phyloP scores from a whole-genome alignment of 2,797 vertebrate species.

The Graptemys geographica region DNA sequence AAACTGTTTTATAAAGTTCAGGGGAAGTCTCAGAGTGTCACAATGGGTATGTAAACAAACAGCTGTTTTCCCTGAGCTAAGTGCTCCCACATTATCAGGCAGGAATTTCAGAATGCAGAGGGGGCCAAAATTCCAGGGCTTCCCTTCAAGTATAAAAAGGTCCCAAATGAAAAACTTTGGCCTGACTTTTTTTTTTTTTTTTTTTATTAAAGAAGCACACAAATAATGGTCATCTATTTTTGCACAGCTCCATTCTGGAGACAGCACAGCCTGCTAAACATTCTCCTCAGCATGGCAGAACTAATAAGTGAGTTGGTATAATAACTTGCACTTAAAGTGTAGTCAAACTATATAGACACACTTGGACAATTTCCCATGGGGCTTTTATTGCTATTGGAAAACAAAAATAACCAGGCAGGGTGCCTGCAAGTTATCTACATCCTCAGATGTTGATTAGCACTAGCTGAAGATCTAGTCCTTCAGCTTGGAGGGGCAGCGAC shows the following conservation, averaged over 20 bases:
- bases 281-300: neutral
- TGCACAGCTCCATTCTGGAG: neutral
- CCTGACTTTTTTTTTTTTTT: slow-evolving; percentile 23
- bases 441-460: neutral
- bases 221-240: fast-evolving
- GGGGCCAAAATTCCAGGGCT: slow-evolving; percentile 69
- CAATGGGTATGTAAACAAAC: fast-evolving
- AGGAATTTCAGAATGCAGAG: slow-evolving; percentile 34
- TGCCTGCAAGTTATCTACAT: neutral
- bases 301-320: fast-evolving
- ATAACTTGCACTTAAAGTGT: fast-evolving
- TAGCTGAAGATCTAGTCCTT: neutral
- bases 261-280: fast-evolving
- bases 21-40: neutral
- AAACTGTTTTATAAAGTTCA: neutral
- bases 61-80: neutral
- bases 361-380: neutral
- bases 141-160: slow-evolving; percentile 50
- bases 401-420: too few species aligned
- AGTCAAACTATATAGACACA: neutral
- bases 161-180: slow-evolving; percentile 12
- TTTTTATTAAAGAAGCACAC: too few species aligned
- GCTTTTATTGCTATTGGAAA: neutral
- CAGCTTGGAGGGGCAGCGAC: neutral
- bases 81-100: slow-evolving; percentile 57